These are phyloP conservation scores for Xylota segnis DNA, from an alignment of 2,888 invertebrate species.

Conservation along the genomic window DNA sequence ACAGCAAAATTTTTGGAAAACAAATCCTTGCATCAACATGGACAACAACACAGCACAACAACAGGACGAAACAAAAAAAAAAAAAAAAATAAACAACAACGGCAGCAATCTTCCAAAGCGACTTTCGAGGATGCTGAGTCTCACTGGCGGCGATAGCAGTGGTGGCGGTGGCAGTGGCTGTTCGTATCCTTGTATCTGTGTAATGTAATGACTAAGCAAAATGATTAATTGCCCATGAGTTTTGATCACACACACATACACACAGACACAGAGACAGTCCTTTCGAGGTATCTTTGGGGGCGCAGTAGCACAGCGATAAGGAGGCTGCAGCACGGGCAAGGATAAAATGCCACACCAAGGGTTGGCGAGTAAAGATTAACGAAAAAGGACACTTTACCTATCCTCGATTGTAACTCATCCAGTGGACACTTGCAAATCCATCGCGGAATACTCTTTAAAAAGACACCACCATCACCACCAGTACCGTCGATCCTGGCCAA, in stretches of 20 bases:
- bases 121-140: slow-evolving; percentile 53
- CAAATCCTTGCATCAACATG: slow-evolving; percentile 71
- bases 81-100: slow-evolving; percentile 34
- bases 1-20: slow-evolving; percentile 55
- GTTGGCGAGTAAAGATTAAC: slow-evolving; percentile 36
- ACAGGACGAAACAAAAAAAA: slow-evolving; percentile 16
- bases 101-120: slow-evolving; percentile 47
- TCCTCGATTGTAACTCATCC: slow-evolving; percentile 36
- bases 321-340: not conserved
- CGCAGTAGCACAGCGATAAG: too few relatives aligned
- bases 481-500: too few relatives aligned
- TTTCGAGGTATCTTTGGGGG: slow-evolving; percentile 43
- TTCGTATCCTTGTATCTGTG: slow-evolving; percentile 56
- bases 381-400: slow-evolving; percentile 45
- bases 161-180: slow-evolving; percentile 4
- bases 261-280: too few relatives aligned
- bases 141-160: slow-evolving; percentile 2
- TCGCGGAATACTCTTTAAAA: slow-evolving; percentile 29
- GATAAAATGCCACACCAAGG: slow-evolving; percentile 22
- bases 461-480: not conserved
- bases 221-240: slow-evolving; percentile 85
- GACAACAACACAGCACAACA: slow-evolving; percentile 47
- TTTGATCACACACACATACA: slow-evolving; percentile 83
- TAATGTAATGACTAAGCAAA: slow-evolving; percentile 82
- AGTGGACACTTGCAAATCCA: slow-evolving; percentile 56